Evolutionary conservation across 2,888 invertebrate species (phyloP).

Genomic region (Agrenia bidenticulata): DNA sequence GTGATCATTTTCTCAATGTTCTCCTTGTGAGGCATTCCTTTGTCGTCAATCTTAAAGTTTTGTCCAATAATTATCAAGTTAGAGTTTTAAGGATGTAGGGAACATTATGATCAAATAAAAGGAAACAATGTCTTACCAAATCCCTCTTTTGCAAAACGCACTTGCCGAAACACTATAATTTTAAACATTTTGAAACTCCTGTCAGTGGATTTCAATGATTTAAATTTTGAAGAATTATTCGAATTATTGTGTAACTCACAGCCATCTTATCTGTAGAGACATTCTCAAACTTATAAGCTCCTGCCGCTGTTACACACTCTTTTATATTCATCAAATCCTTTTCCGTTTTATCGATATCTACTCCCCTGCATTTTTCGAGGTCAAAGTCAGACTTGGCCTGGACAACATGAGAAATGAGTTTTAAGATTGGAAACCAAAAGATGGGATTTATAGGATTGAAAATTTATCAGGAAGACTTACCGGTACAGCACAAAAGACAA

Average conservation of each 20-base stretch:
- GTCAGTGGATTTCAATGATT: neutral
- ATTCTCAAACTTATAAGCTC: conserved; percentile 30
- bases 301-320: conserved; percentile 33
- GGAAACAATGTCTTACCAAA: conserved; percentile 27
- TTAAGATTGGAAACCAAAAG: no score
- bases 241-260: conserved; percentile 28
- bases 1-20: conserved; percentile 39
- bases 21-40: conserved; percentile 46
- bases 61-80: no score
- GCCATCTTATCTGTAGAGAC: conserved; percentile 36
- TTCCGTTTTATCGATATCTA: conserved; percentile 36
- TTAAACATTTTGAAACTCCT: no score
- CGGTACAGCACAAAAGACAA: no score
- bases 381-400: conserved; percentile 5
- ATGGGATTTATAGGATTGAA: no score
- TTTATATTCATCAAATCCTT: conserved; percentile 34
- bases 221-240: no score
- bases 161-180: conserved; percentile 45
- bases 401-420: no score
- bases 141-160: conserved; percentile 41
- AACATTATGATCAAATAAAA: no score
- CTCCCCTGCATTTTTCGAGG: conserved; percentile 32
- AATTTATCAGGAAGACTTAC: no score
- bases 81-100: no score
- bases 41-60: conserved; percentile 38